Evolutionary conservation across 2,797 vertebrate genomes (phyloP), one percentile per base, ranked within the genome.

Genomic region (Meriones psammophilus): DNA sequence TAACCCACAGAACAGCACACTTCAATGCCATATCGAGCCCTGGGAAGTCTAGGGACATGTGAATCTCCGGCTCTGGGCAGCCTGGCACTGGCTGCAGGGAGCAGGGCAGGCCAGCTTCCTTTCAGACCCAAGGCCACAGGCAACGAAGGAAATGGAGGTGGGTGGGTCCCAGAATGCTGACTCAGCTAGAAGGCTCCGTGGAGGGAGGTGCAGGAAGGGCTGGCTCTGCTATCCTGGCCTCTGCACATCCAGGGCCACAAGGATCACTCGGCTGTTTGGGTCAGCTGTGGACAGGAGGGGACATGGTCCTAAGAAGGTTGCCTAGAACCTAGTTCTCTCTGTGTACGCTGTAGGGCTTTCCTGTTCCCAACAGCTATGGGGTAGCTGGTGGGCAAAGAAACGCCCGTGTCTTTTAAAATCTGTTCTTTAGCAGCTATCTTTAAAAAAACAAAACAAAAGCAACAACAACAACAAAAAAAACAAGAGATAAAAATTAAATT

Each of bases 81-180:
- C 79, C 91, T 90, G 90, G 92, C 83, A 14, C 77, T 36, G 60
- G 66, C 56, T 64, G 24, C 3, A 3, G 17, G 36, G 62, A 96
- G 84, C 64, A 20, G 42, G 54, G 88, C 54, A 90, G 78, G 50
- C 30, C 95, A 64, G 54, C 68, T 97, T 93, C 92, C 88, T 83
- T 94, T 93, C 58, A 93, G 88, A 79, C 78, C 73, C 92, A 86
- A 96, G 91, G 96, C 96, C 94, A 87, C 64, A 24, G 68, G 90
- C 68, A 5, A 5, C 76, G 88, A 91, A 96, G 94, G 97, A 96
- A 97, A 88, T 24, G 69, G 60, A 62, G 36, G 88, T 62, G 90
- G 89, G 90, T 66, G 94, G 88, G 77, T 50, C 30, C 69, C 77
- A 92, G 90, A 89, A 78, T 1, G 56, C 96, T 93, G 96, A 92